Evolutionary conservation across 1,140 invertebrate species (phyloP).

Genomic region (Drosophila watanabei): DNA sequence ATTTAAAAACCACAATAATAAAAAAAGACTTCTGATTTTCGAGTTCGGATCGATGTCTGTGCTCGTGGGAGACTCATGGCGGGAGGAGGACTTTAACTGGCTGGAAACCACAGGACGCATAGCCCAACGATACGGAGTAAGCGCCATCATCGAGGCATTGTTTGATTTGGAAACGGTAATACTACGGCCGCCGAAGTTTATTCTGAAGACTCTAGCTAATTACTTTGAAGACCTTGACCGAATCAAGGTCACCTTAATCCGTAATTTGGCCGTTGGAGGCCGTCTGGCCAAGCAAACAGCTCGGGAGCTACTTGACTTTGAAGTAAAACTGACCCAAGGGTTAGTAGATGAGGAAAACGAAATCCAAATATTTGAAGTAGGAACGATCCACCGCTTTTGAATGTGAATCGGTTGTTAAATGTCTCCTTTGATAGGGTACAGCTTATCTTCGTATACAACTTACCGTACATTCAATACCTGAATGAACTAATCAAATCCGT

Average conservation of each 20-base stretch:
- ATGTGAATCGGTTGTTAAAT: not conserved
- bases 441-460: not conserved
- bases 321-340: not conserved
- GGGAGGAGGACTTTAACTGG: slow-evolving; percentile 54
- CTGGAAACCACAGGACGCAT: slow-evolving; percentile 27
- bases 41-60: slow-evolving; percentile 56
- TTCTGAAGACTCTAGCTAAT: not conserved
- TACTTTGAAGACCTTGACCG: not conserved
- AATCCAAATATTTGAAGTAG: not conserved
- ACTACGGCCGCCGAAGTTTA: not conserved
- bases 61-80: slow-evolving; percentile 39
- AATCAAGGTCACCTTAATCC: not conserved
- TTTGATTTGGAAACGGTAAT: not conserved
- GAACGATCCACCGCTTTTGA: not conserved
- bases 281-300: not conserved
- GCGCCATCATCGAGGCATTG: not conserved
- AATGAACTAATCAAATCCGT: not conserved
- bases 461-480: not conserved
- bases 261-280: not conserved
- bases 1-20: no score
- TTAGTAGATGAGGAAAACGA: not conserved
- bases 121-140: slow-evolving; percentile 36
- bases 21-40: slow-evolving; percentile 3
- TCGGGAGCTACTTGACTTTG: not conserved
- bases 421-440: not conserved